Conservation (phyloP, 1,140 invertebrate genomes). For the Musca vetustissima region DNA sequence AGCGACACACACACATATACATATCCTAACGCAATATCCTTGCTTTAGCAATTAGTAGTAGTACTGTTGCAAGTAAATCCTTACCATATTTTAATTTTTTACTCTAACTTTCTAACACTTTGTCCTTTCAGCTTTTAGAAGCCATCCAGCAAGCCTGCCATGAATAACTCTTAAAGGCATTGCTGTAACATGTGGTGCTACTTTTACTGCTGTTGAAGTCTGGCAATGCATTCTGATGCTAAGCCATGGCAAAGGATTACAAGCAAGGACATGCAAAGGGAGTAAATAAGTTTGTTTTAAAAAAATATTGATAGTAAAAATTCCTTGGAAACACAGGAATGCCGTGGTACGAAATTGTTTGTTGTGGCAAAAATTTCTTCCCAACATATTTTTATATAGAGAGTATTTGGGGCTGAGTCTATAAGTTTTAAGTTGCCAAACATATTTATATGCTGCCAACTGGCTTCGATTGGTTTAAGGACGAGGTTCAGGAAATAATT, state of each 20-base stretch:
- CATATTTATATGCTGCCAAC: too few species aligned
- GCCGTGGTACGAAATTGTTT: too few species aligned
- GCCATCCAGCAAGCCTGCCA: neutral
- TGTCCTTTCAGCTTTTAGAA: constrained; percentile 10
- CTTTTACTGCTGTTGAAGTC: constrained; percentile 7
- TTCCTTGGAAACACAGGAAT: neutral
- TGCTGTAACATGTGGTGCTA: neutral
- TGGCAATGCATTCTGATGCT: too few species aligned
- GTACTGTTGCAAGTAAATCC: constrained; percentile 10
- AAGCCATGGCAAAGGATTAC: too few species aligned
- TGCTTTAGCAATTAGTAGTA: constrained; percentile 15
- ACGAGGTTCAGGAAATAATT: too few species aligned
- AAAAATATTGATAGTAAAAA: constrained; percentile 15
- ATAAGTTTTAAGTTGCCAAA: too few species aligned
- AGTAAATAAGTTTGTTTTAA: constrained; percentile 3
- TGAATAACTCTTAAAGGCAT: constrained; percentile 17
- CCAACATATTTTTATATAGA: too few species aligned
- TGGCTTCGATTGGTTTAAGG: too few species aligned
- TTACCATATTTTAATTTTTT: constrained; percentile 17
- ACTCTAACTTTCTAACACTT: constrained; percentile 16
- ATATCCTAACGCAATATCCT: constrained; percentile 2
- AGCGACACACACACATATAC: neutral
- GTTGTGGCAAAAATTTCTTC: too few species aligned
- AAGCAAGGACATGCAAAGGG: neutral
- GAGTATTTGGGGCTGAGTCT: too few species aligned